phyloP scores from a whole-genome alignment of 2,888 invertebrate species.

The Halictus ligatus region DNA sequence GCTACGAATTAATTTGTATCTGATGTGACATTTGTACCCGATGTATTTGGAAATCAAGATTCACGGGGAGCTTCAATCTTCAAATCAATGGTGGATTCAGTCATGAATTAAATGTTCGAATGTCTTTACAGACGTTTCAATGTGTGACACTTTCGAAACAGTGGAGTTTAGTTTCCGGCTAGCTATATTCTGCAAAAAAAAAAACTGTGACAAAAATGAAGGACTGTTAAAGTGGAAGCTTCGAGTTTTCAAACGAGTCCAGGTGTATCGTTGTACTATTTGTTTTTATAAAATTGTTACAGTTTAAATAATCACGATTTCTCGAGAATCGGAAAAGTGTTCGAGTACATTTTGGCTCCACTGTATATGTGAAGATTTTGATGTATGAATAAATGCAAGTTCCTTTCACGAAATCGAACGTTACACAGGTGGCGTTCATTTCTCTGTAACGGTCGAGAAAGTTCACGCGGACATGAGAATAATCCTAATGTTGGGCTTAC shows the following conservation, averaged over 20 bases:
- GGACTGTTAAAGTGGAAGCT: neutral
- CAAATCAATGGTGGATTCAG: too few species aligned
- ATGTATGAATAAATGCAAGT: neutral
- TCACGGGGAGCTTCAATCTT: too few species aligned
- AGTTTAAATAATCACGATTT: neutral
- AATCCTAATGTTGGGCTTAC: slow-evolving; percentile 44
- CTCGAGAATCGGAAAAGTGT: neutral
- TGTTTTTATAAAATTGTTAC: neutral
- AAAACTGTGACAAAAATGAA: too few species aligned
- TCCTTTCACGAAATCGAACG: neutral
- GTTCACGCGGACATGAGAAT: slow-evolving; percentile 46
- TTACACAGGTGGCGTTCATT: neutral
- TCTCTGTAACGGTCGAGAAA: slow-evolving; percentile 1
- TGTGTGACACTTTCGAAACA: neutral
- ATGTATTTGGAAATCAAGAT: neutral
- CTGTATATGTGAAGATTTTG: neutral
- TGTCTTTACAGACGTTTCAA: neutral
- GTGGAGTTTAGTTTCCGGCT: neutral
- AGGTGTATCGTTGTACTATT: neutral
- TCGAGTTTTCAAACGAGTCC: neutral
- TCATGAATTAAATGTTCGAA: too few species aligned
- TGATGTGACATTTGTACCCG: neutral
- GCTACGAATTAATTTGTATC: too few species aligned
- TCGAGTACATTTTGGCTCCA: neutral
- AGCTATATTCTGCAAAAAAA: too few species aligned